phyloP scores from a whole-genome alignment of 2,888 invertebrate species.

The Sminthurinus aureus region DNA sequence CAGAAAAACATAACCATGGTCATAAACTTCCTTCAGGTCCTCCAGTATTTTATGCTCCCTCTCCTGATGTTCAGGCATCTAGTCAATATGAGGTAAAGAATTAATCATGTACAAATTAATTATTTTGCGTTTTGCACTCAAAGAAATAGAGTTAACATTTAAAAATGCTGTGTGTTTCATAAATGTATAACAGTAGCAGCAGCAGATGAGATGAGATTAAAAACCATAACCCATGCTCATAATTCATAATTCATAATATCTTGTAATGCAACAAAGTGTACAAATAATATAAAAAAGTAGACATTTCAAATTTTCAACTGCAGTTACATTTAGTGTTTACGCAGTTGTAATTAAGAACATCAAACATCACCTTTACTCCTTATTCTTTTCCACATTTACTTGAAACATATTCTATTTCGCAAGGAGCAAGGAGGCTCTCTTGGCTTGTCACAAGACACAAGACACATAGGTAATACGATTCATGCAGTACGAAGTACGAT shows the following conservation, averaged over 20 bases:
- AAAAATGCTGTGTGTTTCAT: too few relatives aligned
- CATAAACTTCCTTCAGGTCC: conserved; percentile 53
- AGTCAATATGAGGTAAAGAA: conserved; percentile 34
- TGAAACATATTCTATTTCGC: neutral
- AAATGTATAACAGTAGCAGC: too few relatives aligned
- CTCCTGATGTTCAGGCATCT: conserved; percentile 50
- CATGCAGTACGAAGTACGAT: too few relatives aligned
- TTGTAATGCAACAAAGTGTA: too few relatives aligned
- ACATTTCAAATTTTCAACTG: too few relatives aligned
- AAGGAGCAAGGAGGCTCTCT: neutral
- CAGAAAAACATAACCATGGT: conserved; percentile 35
- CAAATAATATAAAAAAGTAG: too few relatives aligned
- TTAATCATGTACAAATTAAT: neutral
- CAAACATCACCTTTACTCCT: conserved; percentile 10
- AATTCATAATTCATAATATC: too few relatives aligned
- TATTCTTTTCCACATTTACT: neutral
- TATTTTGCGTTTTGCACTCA: too few relatives aligned
- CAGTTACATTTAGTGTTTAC: neutral
- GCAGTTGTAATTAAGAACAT: conserved; percentile 25
- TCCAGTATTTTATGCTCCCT: conserved; percentile 57
- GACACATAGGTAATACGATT: too few relatives aligned
- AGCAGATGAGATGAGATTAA: too few relatives aligned
- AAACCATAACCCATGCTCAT: too few relatives aligned
- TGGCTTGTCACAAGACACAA: neutral
- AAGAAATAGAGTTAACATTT: too few relatives aligned